A percentile compares a stretch with the other conserved stretches of the same genome.
Conservation (phyloP, 2,888 invertebrate genomes). For the Nymphalis polychloros region DNA sequence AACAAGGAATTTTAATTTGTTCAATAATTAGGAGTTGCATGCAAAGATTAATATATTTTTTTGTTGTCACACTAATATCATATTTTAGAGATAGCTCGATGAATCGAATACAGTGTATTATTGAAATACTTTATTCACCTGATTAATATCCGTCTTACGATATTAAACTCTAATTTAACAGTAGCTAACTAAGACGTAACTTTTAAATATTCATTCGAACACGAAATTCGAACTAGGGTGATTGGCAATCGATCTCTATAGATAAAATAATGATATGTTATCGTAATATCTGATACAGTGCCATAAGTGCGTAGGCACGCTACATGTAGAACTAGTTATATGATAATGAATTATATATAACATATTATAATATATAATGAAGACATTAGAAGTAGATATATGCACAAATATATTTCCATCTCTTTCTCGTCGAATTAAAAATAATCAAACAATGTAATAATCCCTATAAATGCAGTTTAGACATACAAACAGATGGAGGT, state of each 20-base stretch:
- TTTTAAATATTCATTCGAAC: conserved; percentile 10
- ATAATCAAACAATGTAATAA: no score
- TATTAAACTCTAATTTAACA: not conserved
- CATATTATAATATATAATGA: not conserved
- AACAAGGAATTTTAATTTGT: no score
- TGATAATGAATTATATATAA: not conserved
- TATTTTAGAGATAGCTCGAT: no score
- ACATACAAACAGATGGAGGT: no score
- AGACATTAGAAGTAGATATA: no score
- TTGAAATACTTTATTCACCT: not conserved
- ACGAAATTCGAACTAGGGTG: conserved; percentile 31
- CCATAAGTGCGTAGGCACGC: conserved; percentile 9
- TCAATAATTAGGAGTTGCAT: no score
- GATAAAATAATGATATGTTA: conserved; percentile 46
- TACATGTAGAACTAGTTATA: not conserved
- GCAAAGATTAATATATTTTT: no score
- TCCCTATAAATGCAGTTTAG: no score
- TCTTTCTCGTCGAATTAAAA: no score
- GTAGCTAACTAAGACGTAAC: not conserved
- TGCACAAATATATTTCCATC: no score
- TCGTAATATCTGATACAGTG: conserved; percentile 20
- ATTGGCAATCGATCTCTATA: conserved; percentile 50
- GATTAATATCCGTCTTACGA: not conserved
- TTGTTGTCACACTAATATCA: no score
- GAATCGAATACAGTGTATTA: no score